phyloP scores from a whole-genome alignment of 2,888 invertebrate species.

The Lycaena phlaeas region DNA sequence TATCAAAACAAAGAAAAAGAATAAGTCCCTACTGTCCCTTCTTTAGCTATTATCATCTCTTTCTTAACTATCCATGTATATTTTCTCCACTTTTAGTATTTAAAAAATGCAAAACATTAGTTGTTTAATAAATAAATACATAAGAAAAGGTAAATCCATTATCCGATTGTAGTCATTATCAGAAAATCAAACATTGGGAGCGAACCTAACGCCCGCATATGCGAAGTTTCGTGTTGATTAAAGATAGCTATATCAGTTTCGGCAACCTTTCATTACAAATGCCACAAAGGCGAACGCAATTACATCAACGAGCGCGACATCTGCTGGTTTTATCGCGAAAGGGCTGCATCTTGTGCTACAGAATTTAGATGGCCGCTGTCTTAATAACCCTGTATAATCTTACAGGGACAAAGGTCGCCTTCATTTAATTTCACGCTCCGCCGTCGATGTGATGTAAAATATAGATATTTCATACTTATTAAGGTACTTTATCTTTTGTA shows the following conservation, averaged over 20 bases:
- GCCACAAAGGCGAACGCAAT: slow-evolving; percentile 63
- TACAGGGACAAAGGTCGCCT: slow-evolving; percentile 10
- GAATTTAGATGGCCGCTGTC: slow-evolving; percentile 19
- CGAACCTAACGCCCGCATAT: slow-evolving; percentile 38
- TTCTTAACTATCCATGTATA: too few species aligned
- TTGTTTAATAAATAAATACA: too few species aligned
- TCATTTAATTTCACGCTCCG: slow-evolving; percentile 6
- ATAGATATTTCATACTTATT: neutral
- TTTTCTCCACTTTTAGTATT: too few species aligned
- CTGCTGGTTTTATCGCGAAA: slow-evolving; percentile 61
- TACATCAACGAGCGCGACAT: slow-evolving; percentile 52
- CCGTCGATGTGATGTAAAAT: slow-evolving; percentile 1
- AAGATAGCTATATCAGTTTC: slow-evolving; percentile 69
- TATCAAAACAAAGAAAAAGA: too few species aligned
- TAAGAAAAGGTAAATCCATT: neutral
- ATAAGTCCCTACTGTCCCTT: too few species aligned
- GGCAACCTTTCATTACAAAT: slow-evolving; percentile 59
- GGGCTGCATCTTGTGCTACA: slow-evolving; percentile 52
- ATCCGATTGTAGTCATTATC: too few species aligned
- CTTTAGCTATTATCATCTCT: too few species aligned
- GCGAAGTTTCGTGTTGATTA: slow-evolving; percentile 65
- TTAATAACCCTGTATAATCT: slow-evolving; percentile 14
- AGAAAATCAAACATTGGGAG: slow-evolving; percentile 4
- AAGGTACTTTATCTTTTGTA: too few species aligned
- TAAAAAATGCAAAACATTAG: neutral